Evolutionary conservation across 2,113 vertebrate species (phyloP).

Genomic region (Gnathonemus longibarbis): DNA sequence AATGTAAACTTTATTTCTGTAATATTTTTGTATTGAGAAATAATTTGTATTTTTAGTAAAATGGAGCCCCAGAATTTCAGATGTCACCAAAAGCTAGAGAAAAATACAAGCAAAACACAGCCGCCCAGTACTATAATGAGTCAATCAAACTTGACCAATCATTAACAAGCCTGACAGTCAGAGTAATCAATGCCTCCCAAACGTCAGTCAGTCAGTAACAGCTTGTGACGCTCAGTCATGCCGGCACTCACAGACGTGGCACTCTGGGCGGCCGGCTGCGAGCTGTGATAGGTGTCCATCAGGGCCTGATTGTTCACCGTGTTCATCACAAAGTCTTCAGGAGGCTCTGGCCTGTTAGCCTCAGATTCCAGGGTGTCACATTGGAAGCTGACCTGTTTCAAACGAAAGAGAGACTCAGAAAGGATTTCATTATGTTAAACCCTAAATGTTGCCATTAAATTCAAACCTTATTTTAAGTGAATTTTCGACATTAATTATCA

Average conservation of each 20-base stretch:
- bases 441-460: not conserved
- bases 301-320: constrained; percentile 66
- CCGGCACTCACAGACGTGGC: constrained; percentile 56
- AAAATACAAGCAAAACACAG: not conserved
- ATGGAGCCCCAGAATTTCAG: not conserved
- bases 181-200: not conserved
- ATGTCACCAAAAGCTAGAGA: not conserved
- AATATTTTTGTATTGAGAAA: not conserved
- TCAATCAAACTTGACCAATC: not conserved
- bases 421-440: not conserved
- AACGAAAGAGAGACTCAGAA: not conserved
- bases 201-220: not conserved
- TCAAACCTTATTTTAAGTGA: not conserved
- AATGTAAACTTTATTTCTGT: not conserved
- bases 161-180: constrained; percentile 1
- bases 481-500: not conserved
- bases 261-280: constrained; percentile 47
- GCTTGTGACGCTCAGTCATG: too few species aligned
- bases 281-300: constrained; percentile 65
- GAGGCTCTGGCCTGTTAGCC: constrained; percentile 44
- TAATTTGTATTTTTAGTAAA: not conserved
- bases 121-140: not conserved
- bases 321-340: constrained; percentile 55
- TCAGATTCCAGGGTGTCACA: constrained; percentile 50
- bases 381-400: constrained; percentile 20